These are phyloP conservation scores for Prionailurus bengalensis DNA, from an alignment of 2,113 vertebrate genomes.

Conservation along the genomic window DNA sequence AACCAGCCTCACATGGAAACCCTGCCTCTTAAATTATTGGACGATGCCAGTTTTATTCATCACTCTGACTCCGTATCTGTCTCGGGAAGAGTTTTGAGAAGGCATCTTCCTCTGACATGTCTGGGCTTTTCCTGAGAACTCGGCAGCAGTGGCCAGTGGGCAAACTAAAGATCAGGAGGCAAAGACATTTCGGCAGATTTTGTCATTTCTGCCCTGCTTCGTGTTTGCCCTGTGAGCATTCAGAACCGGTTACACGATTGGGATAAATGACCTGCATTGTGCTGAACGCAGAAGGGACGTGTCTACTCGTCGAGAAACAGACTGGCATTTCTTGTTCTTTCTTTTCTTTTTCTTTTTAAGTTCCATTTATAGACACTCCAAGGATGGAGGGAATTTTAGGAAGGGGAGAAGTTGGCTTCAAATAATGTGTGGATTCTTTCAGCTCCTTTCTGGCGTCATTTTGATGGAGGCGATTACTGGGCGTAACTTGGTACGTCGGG, in stretches of 20 bases:
- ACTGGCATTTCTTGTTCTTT: conserved; percentile 12
- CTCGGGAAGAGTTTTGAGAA: conserved; percentile 43
- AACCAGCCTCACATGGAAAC: not conserved
- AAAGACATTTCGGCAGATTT: conserved; percentile 69
- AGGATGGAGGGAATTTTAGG: conserved; percentile 79
- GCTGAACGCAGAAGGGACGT: conserved; percentile 78
- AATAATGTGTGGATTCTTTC: conserved; percentile 80
- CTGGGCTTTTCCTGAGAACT: conserved; percentile 65
- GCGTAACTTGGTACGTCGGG: not conserved
- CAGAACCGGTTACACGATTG: conserved; percentile 77
- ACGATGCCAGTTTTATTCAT: conserved; percentile 1
- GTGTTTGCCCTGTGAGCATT: conserved; percentile 79
- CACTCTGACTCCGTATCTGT: not conserved
- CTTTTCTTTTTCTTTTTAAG: conserved; percentile 62
- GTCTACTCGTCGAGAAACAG: conserved; percentile 75
- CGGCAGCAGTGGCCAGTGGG: not conserved
- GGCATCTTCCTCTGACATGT: conserved; percentile 23
- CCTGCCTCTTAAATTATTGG: not conserved
- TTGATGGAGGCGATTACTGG: not conserved
- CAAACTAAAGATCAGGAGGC: conserved; percentile 63
- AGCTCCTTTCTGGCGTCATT: conserved; percentile 57
- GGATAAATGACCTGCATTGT: conserved; percentile 82
- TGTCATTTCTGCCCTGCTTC: conserved; percentile 66
- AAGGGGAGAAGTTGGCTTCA: conserved; percentile 71
- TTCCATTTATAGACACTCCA: conserved; percentile 82